Evolutionary conservation across 2,888 invertebrate genomes (phyloP), one percentile per base, ranked within the genome.

Genomic region (Netelia melanura): DNA sequence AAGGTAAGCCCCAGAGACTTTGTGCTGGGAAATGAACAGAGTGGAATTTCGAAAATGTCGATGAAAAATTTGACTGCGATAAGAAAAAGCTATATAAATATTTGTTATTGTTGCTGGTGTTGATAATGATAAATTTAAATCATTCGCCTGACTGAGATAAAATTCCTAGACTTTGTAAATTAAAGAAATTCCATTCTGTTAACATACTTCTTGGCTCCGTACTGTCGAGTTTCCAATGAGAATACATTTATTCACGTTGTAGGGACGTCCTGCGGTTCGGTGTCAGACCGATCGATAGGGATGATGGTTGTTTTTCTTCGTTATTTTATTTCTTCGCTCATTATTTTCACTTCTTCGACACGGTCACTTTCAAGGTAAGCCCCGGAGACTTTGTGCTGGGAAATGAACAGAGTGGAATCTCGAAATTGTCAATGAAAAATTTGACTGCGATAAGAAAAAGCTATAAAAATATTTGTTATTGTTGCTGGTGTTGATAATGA

Each of bases 201-300:
- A 30, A 5, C 30, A 30, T 30, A 5, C 3, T 21, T 56, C 21
- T 56, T 56, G 48, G 21, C 56, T 56, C 56, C 17, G 8, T 5
- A 56, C 48, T 9, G 23, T 61, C 43, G 14, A 48, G 52, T 74
- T 74, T 61, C 54, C 71, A 68, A 78, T 62, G 62, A 56, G n/a
- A 38, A 68, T 21, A 23, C 17, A 56, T 71, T 10, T 64, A 11
- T 62, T 17, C 52, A 62, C 38, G 38, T 23, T 67, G 71, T 30
- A 58, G 67, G 17, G 58, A 62, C 70, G 74, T 62, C 84, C 81
- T 81, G 67, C 58, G 76, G 84, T 80, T 81, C 70, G 52, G 56
- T 70, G n/a, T n/a, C n/a, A n/a, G n/a, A n/a, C n/a, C n/a, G n/a
- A n/a, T n/a, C n/a, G n/a, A n/a, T n/a, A n/a, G n/a, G n/a, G n/a